These are phyloP conservation scores for Lucifuga dentata DNA, from an alignment of 2,113 vertebrate genomes.

Conservation along the genomic window DNA sequence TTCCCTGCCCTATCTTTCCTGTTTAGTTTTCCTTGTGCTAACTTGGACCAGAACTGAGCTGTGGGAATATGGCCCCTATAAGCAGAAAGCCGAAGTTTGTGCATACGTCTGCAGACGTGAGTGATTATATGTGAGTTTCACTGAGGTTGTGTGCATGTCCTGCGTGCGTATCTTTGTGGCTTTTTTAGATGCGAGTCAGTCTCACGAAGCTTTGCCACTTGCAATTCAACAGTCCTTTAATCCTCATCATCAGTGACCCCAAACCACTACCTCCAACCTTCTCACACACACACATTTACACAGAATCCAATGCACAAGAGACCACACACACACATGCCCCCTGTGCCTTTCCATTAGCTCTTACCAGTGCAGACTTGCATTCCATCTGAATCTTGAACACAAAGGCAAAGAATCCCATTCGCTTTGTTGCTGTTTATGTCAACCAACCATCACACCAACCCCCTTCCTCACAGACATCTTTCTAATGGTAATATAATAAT, in stretches of 20 bases:
- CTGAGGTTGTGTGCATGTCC: slow-evolving; percentile 55
- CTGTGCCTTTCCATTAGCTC: slow-evolving; percentile 52
- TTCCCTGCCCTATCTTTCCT: slow-evolving; percentile 62
- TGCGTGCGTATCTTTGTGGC: slow-evolving; percentile 60
- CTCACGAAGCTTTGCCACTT: slow-evolving; percentile 69
- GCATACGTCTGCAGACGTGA: slow-evolving; percentile 62
- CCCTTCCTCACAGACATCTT: slow-evolving; percentile 28
- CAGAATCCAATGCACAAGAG: slow-evolving; percentile 42
- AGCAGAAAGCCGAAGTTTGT: slow-evolving; percentile 61
- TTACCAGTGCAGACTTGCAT: slow-evolving; percentile 43
- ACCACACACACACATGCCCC: slow-evolving; percentile 56
- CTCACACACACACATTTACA: slow-evolving; percentile 41
- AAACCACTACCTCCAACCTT: slow-evolving; percentile 63
- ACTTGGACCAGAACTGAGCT: slow-evolving; percentile 64
- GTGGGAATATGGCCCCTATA: slow-evolving; percentile 54
- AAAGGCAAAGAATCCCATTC: slow-evolving; percentile 41
- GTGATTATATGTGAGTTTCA: slow-evolving; percentile 67
- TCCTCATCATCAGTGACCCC: slow-evolving; percentile 78
- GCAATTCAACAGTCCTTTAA: slow-evolving; percentile 76
- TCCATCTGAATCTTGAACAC: slow-evolving; percentile 42
- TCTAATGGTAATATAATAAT: slow-evolving; percentile 53
- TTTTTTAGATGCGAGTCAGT: slow-evolving; percentile 60
- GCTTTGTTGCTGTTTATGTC: slow-evolving; percentile 57
- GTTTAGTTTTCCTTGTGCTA: slow-evolving; percentile 57
- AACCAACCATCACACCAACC: slow-evolving; percentile 55